Evolutionary conservation across 2,888 invertebrate species (phyloP).

Genomic region (Acronicta psi): DNA sequence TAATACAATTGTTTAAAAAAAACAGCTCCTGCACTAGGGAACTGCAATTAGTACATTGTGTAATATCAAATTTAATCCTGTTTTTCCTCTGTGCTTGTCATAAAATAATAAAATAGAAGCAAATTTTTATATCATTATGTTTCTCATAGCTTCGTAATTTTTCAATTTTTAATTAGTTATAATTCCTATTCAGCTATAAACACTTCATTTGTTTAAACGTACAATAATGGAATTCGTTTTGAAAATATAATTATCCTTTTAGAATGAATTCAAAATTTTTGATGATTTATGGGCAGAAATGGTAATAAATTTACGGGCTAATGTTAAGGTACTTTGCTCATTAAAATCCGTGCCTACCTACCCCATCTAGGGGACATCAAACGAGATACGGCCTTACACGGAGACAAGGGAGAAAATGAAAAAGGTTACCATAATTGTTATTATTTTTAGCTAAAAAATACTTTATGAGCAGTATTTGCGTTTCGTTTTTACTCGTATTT

Average conservation of each 20-base stretch:
- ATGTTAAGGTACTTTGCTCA: constrained; percentile 34
- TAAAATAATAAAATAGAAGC: no score
- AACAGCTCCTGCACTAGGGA: no score
- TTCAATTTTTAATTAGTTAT: no score
- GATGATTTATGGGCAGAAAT: constrained; percentile 32
- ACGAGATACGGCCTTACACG: constrained; percentile 1
- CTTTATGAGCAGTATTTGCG: constrained; percentile 1
- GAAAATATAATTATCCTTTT: neutral
- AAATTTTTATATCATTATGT: no score
- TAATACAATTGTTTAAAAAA: no score
- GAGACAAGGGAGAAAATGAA: constrained; percentile 22
- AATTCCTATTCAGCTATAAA: no score
- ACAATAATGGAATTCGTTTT: neutral
- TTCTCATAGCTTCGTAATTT: no score
- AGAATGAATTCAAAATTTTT: constrained; percentile 8
- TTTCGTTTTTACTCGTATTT: constrained; percentile 15
- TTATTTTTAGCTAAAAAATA: constrained; percentile 3
- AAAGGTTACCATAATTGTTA: constrained; percentile 17
- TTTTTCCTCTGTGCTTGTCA: no score
- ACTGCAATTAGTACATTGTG: no score
- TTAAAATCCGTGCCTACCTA: constrained; percentile 25
- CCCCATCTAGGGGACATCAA: constrained; percentile 29
- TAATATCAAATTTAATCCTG: no score
- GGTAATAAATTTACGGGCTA: constrained; percentile 33
- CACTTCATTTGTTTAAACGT: neutral